phyloP scores from a whole-genome alignment of 2,888 invertebrate genomes.

The Charanyca ferruginea region DNA sequence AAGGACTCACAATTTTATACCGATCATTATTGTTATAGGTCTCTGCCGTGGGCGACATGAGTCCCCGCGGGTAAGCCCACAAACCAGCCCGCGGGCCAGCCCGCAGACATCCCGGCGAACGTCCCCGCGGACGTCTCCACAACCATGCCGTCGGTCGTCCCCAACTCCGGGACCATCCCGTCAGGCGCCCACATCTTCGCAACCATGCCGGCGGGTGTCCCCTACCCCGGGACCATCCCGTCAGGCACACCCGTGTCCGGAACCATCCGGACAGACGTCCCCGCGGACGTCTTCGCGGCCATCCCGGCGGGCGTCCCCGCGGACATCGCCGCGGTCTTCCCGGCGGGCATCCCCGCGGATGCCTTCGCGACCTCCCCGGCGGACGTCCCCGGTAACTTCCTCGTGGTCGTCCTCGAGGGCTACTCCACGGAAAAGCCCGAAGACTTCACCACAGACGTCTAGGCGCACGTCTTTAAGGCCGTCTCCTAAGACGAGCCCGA shows the following conservation, averaged over 20 bases:
- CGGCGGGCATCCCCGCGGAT: not conserved
- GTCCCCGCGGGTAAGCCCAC: conserved; percentile 32
- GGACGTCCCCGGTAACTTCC: not conserved
- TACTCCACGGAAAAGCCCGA: not conserved
- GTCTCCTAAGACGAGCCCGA: not conserved
- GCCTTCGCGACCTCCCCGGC: not conserved
- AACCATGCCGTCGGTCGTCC: conserved; percentile 14
- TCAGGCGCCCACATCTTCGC: conserved; percentile 18
- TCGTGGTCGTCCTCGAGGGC: not conserved
- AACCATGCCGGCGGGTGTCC: conserved; percentile 1
- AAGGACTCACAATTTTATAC: conserved; percentile 18
- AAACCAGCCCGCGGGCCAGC: conserved; percentile 31
- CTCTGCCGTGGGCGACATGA: conserved; percentile 28
- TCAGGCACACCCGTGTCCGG: too few relatives aligned
- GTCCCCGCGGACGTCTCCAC: conserved; percentile 29
- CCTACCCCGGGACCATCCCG: conserved; percentile 8
- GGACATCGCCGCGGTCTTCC: not conserved
- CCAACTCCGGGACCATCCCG: conserved; percentile 11
- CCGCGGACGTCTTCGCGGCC: not conserved
- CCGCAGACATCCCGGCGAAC: conserved; percentile 35
- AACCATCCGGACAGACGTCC: conserved; percentile 6
- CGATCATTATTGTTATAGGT: conserved; percentile 55
- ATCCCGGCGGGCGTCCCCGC: not conserved
- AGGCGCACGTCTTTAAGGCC: not conserved
- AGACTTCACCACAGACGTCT: conserved; percentile 13